These are phyloP conservation scores for Zosterops pallidus DNA, from an alignment of 2,113 vertebrate genomes.

Conservation along the genomic window DNA sequence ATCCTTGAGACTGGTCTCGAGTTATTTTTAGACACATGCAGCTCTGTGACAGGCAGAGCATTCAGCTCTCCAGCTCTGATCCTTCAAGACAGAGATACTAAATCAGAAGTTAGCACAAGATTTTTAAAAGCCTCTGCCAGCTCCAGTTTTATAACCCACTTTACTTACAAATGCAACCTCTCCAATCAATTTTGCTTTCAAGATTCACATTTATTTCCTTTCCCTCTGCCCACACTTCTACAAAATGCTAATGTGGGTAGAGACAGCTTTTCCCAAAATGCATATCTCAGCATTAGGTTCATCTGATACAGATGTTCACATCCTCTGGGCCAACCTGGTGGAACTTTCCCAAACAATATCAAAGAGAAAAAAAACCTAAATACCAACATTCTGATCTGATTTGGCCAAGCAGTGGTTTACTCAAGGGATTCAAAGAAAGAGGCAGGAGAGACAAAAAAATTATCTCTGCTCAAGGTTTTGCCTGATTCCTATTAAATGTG, in stretches of 20 bases:
- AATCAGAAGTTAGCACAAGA: constrained; percentile 50
- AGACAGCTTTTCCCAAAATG: constrained; percentile 5
- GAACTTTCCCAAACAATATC: not conserved
- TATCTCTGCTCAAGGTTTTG: not conserved
- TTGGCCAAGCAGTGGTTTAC: not conserved
- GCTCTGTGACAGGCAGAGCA: not conserved
- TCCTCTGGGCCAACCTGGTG: constrained; percentile 7
- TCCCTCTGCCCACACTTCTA: constrained; percentile 14
- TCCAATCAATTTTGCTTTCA: constrained; percentile 66
- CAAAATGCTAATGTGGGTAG: constrained; percentile 53
- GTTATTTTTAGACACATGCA: constrained; percentile 35
- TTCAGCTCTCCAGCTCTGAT: constrained; percentile 16
- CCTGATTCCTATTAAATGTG: not conserved
- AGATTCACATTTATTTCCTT: constrained; percentile 60
- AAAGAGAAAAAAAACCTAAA: not conserved
- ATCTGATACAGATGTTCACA: constrained; percentile 36
- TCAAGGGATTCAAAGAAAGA: not conserved
- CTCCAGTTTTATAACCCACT: constrained; percentile 62
- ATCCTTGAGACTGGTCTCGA: not conserved
- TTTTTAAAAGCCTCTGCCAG: constrained; percentile 50
- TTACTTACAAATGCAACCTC: constrained; percentile 58
- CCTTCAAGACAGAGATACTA: constrained; percentile 36
- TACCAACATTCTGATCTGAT: not conserved
- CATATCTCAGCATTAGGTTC: constrained; percentile 42
- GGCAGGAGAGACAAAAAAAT: not conserved